Conservation (phyloP, 2,888 invertebrate species). For the Scrobipalpa costella region DNA sequence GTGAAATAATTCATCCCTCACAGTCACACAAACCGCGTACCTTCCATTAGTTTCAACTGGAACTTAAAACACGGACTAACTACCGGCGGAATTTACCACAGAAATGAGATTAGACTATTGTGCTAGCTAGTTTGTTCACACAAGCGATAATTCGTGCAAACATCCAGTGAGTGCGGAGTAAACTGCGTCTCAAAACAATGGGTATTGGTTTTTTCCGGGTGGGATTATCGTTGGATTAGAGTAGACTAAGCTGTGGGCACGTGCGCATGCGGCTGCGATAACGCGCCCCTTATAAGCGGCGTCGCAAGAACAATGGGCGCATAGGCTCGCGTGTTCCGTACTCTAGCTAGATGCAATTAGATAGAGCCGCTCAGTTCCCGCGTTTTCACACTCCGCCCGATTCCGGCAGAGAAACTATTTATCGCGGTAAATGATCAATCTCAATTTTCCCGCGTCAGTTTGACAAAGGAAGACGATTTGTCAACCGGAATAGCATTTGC, state of each 20-base stretch:
- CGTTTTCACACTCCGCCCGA: constrained; percentile 49
- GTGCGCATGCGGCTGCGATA: constrained; percentile 56
- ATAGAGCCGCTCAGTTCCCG: constrained; percentile 57
- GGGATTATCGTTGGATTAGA: constrained; percentile 71
- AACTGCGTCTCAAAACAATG: constrained; percentile 70
- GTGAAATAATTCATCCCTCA: constrained; percentile 47
- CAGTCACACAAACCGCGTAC: constrained; percentile 47
- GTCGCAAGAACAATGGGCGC: constrained; percentile 53
- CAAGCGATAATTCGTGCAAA: constrained; percentile 65
- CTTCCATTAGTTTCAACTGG: constrained; percentile 44
- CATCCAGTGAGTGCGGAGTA: constrained; percentile 58
- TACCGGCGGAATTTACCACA: constrained; percentile 49
- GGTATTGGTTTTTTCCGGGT: constrained; percentile 73
- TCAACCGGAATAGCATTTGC: constrained; percentile 48
- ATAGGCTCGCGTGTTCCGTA: constrained; percentile 51
- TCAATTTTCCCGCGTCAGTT: constrained; percentile 49
- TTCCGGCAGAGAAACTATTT: constrained; percentile 50
- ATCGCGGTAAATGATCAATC: constrained; percentile 55
- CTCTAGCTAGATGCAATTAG: constrained; percentile 60
- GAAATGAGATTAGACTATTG: constrained; percentile 60
- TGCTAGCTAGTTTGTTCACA: constrained; percentile 55
- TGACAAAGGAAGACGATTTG: constrained; percentile 49
- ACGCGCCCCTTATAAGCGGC: constrained; percentile 46
- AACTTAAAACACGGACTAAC: constrained; percentile 38
- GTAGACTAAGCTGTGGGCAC: constrained; percentile 51